These are phyloP conservation scores for Mustela lutreola DNA, from an alignment of 2,113 vertebrate genomes.

Conservation along the genomic window DNA sequence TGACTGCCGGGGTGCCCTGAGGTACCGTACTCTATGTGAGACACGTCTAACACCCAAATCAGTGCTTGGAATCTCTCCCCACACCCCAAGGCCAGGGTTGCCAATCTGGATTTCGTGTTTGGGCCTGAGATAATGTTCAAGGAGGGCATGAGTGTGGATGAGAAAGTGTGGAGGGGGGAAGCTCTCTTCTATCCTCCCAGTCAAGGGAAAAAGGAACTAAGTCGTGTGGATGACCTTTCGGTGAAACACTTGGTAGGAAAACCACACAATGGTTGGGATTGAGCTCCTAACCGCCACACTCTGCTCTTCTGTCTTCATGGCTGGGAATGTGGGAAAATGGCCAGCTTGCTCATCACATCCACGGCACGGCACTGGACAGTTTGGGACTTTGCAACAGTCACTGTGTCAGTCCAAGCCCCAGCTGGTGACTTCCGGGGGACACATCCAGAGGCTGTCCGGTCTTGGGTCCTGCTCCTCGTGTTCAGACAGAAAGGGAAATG, in stretches of 20 bases:
- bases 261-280: accelerated
- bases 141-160: background rate
- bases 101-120: background rate
- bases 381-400: background rate
- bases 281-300: background rate
- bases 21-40: accelerated
- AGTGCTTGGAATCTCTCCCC: background rate
- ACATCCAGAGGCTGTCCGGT: too few species aligned
- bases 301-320: background rate
- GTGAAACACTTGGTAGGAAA: background rate
- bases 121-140: background rate
- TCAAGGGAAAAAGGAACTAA: background rate
- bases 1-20: too few species aligned
- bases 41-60: too few species aligned
- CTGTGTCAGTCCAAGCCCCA: background rate
- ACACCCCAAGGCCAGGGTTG: accelerated
- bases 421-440: background rate
- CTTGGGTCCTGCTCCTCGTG: accelerated
- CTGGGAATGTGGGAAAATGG: background rate
- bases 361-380: background rate
- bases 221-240: background rate
- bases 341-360: background rate
- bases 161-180: background rate
- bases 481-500: background rate
- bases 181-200: too few species aligned